Percentiles rank a stretch among this genome's conserved stretches.
These are phyloP conservation scores for Gymnocypris eckloni DNA, from an alignment of 2,797 vertebrate genomes.

Conservation along the genomic window DNA sequence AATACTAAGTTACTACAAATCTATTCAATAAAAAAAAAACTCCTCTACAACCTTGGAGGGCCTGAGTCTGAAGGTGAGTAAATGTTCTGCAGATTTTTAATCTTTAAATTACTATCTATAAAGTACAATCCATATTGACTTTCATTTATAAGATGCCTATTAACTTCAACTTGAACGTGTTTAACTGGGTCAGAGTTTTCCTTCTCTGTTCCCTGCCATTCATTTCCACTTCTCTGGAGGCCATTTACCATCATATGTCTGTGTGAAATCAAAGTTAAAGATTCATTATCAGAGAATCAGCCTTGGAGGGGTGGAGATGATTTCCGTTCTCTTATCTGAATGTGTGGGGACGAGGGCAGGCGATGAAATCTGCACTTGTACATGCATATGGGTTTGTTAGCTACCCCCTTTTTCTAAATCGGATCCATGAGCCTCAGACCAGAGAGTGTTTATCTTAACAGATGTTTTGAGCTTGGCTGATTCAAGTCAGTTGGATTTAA, in stretches of 20 bases:
- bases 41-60: no score
- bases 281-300: constrained; percentile 35
- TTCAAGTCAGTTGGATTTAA: constrained; percentile 23
- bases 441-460: constrained; percentile 5
- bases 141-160: not conserved
- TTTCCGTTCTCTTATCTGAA: constrained; percentile 38
- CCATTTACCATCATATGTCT: constrained; percentile 2
- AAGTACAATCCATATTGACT: not conserved
- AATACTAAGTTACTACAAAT: not conserved
- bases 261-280: constrained; percentile 31
- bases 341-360: constrained; percentile 4
- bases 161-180: not conserved
- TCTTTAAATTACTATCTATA: not conserved
- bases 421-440: constrained; percentile 19
- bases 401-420: constrained; percentile 15
- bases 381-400: not conserved
- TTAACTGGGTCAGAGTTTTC: constrained; percentile 8
- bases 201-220: not conserved
- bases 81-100: not conserved
- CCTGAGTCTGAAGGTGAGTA: not conserved
- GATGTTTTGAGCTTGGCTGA: not conserved
- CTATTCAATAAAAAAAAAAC: not conserved
- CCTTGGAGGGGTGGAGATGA: constrained; percentile 24
- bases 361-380: constrained; percentile 30
- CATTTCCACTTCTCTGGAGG: constrained; percentile 1